These are phyloP conservation scores for Cheilosia urbana DNA, from an alignment of 2,888 invertebrate genomes.

Conservation along the genomic window DNA sequence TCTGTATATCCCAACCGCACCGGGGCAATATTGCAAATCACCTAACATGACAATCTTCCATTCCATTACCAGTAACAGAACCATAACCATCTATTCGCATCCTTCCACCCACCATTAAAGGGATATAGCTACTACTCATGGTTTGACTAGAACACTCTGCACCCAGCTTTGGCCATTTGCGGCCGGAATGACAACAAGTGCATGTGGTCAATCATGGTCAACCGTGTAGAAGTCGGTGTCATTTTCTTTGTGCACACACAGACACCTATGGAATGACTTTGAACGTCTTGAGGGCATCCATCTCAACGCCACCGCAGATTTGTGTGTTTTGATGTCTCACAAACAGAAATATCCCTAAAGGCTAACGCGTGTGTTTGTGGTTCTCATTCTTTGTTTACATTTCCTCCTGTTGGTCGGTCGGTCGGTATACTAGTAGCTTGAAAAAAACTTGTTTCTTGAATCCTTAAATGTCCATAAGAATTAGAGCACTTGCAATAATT, in stretches of 20 bases:
- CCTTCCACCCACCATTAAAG: constrained; percentile 4
- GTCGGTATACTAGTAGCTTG: background rate
- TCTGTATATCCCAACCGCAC: too few relatives aligned
- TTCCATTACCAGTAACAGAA: constrained; percentile 47
- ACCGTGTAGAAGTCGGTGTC: constrained; percentile 52
- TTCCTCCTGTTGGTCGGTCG: background rate
- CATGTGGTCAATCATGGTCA: constrained; percentile 74
- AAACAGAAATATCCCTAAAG: constrained; percentile 36
- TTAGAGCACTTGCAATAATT: constrained; percentile 9
- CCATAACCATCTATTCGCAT: constrained; percentile 12
- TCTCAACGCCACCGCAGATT: constrained; percentile 48
- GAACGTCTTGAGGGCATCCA: constrained; percentile 47
- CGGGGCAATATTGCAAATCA: constrained; percentile 47
- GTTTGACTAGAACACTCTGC: background rate
- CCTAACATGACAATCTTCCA: constrained; percentile 61
- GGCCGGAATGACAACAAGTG: constrained; percentile 69
- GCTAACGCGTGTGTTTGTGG: constrained; percentile 1
- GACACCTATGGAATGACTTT: constrained; percentile 37
- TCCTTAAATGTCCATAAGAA: constrained; percentile 12
- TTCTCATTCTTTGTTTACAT: background rate
- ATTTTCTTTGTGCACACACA: constrained; percentile 36
- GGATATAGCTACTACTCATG: background rate
- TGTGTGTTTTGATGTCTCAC: constrained; percentile 60
- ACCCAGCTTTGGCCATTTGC: constrained; percentile 41
- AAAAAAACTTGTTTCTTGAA: background rate